These are phyloP conservation scores for Dissostichus mawsoni DNA, from an alignment of 2,113 vertebrate genomes.

Conservation along the genomic window DNA sequence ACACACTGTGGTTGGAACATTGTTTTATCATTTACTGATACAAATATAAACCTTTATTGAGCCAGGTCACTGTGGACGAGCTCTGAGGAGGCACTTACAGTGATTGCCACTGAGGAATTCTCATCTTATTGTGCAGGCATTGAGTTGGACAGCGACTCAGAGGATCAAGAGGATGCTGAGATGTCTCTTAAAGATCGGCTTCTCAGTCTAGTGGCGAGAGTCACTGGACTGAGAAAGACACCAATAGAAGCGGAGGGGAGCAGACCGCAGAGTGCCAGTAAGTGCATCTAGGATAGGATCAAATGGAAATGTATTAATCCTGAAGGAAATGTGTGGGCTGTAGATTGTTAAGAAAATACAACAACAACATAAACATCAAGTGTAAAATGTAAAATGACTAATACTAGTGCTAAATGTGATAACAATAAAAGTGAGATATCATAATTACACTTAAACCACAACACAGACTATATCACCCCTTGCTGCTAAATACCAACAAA, in stretches of 20 bases:
- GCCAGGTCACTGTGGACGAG: not conserved
- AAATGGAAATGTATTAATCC: too few relatives aligned
- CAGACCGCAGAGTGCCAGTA: constrained; percentile 85
- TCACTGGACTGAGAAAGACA: constrained; percentile 86
- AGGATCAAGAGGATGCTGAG: constrained; percentile 83
- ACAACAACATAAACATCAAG: too few relatives aligned
- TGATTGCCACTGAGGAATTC: not conserved
- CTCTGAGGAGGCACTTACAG: not conserved
- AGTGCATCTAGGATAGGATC: constrained; percentile 45
- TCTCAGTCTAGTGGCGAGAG: constrained; percentile 86
- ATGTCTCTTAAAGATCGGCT: constrained; percentile 87
- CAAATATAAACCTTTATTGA: constrained; percentile 11
- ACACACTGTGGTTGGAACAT: constrained; percentile 88
- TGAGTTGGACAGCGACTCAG: constrained; percentile 86
- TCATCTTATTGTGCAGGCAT: constrained; percentile 81
- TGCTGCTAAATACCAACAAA: too few relatives aligned
- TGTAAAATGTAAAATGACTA: too few relatives aligned
- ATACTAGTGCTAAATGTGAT: too few relatives aligned
- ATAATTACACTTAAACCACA: too few relatives aligned
- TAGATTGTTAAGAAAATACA: too few relatives aligned
- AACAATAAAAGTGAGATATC: too few relatives aligned
- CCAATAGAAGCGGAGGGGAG: constrained; percentile 81
- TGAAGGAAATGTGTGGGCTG: too few relatives aligned
- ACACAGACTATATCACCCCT: too few relatives aligned
- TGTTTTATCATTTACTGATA: constrained; percentile 24